phyloP scores from a whole-genome alignment of 2,113 vertebrate species.

The Mola mola region DNA sequence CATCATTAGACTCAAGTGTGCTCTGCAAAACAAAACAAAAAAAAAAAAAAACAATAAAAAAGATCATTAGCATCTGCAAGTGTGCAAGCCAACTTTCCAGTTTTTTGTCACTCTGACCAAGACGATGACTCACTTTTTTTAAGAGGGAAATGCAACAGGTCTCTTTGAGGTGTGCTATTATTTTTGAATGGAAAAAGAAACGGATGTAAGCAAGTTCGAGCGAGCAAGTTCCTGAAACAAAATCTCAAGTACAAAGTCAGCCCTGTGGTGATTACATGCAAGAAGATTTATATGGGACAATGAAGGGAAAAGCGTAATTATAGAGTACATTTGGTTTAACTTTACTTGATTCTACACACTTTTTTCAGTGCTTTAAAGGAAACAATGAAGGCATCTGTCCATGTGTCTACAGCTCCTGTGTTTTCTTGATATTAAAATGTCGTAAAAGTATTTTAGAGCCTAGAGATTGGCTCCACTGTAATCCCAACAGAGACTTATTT shows the following conservation, averaged over 20 bases:
- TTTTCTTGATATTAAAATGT: background rate
- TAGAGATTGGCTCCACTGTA: background rate
- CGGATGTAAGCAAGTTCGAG: slow-evolving; percentile 17
- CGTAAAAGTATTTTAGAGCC: slow-evolving; percentile 10
- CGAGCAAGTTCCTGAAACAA: slow-evolving; percentile 26
- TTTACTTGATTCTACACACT: background rate
- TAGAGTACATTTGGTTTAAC: background rate
- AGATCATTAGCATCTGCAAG: slow-evolving; percentile 10
- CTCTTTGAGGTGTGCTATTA: slow-evolving; percentile 38
- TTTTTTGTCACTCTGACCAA: slow-evolving; percentile 48
- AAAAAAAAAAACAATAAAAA: slow-evolving; percentile 8
- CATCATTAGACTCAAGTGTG: no score
- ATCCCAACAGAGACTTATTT: slow-evolving; percentile 27
- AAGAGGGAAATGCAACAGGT: slow-evolving; percentile 28
- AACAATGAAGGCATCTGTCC: background rate
- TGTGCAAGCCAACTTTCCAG: slow-evolving; percentile 10
- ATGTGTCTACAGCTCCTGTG: background rate
- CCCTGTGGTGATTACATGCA: slow-evolving; percentile 25
- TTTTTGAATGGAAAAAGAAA: slow-evolving; percentile 32
- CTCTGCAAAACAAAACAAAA: no score
- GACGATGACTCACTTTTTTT: slow-evolving; percentile 48
- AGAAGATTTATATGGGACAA: slow-evolving; percentile 14
- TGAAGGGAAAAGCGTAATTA: slow-evolving; percentile 4
- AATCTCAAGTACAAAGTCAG: background rate
- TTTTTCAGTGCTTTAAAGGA: slow-evolving; percentile 1